Base-by-base conservation (phyloP, 1,140 invertebrate species). In the Scaptodrosophila lebanonensis region DNA sequence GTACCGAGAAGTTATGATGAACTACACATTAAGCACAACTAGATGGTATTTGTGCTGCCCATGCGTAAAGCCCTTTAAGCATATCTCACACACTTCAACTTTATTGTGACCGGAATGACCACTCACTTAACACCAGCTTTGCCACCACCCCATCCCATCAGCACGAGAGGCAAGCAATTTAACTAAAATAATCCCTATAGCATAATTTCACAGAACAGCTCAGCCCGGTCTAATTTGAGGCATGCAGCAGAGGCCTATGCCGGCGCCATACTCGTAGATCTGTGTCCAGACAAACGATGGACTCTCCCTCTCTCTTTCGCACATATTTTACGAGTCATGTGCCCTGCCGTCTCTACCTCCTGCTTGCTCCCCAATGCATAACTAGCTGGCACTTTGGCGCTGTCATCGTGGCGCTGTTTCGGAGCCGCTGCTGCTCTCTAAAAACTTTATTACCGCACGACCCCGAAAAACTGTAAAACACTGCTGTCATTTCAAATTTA, bases 401-500 rank as follows among this genome's bases (percentile, higher is more conserved):
- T 60, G 62, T 65, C 66, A 65, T 60, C 56, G 50, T 60, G 56
- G 61, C 33, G 57, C 51, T 36, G 40, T 58, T 64, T 64, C n/a
- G n/a, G 43, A 59, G 45, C 52, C 47, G 56, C 49, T 75, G 53
- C 56, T 16, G 20, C 5, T 5, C 42, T 38, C 8, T 47, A 18
- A 58, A 60, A 82, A 83, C 49, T 79, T 79, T 82, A 79, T 66
- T 33, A 53, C 70, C 61, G 40, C 75, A 69, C 60, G 69, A 82
- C 73, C 68, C 82, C 73, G 56, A 79, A 79, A 77, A 66, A 79
- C 73, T 79, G 61, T 75, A 73, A 79, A 79, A 79, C 65, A 56
- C 49, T 82, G 65, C 75, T 82, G 75, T 79, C 75, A 82, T 79
- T 79, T 62, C 65, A 79, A 79, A 79, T 79, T 79, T 79, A 79